These are phyloP conservation scores for Melitaea athalia DNA, from an alignment of 2,888 invertebrate species.

Conservation along the genomic window DNA sequence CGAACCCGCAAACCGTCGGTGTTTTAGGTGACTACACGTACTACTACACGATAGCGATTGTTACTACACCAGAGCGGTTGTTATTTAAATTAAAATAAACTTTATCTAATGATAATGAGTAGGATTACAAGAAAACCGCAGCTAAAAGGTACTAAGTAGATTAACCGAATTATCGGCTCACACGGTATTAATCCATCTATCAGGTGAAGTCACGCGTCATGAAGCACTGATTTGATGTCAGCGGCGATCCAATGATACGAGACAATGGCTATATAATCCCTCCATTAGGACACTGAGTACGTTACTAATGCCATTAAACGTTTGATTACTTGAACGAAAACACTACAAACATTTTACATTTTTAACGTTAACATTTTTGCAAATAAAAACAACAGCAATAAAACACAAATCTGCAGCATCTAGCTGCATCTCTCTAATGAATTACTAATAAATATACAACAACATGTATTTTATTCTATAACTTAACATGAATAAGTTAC, in stretches of 20 bases:
- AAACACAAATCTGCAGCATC: too few relatives aligned
- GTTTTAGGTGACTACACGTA: too few relatives aligned
- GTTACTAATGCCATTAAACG: conserved; percentile 11
- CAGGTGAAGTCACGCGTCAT: conserved; percentile 51
- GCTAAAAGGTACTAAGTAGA: conserved; percentile 24
- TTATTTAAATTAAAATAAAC: neutral
- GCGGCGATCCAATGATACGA: conserved; percentile 39
- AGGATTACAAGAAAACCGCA: conserved; percentile 20
- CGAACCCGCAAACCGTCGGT: too few relatives aligned
- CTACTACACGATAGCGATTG: too few relatives aligned
- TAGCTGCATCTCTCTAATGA: too few relatives aligned
- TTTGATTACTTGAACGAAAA: neutral
- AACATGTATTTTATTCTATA: too few relatives aligned
- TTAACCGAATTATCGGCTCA: conserved; percentile 29
- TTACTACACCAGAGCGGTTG: too few relatives aligned
- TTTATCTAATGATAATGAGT: conserved; percentile 1
- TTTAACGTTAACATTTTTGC: too few relatives aligned
- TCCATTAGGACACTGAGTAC: conserved; percentile 5
- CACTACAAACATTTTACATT: neutral
- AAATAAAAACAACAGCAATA: too few relatives aligned
- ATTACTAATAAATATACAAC: too few relatives aligned
- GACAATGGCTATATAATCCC: conserved; percentile 35
- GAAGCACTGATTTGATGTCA: conserved; percentile 47
- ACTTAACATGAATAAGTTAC: too few relatives aligned
- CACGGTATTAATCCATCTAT: conserved; percentile 44